Evolutionary conservation across 2,888 invertebrate genomes (phyloP).

Genomic region (Amorpha juglandis): DNA sequence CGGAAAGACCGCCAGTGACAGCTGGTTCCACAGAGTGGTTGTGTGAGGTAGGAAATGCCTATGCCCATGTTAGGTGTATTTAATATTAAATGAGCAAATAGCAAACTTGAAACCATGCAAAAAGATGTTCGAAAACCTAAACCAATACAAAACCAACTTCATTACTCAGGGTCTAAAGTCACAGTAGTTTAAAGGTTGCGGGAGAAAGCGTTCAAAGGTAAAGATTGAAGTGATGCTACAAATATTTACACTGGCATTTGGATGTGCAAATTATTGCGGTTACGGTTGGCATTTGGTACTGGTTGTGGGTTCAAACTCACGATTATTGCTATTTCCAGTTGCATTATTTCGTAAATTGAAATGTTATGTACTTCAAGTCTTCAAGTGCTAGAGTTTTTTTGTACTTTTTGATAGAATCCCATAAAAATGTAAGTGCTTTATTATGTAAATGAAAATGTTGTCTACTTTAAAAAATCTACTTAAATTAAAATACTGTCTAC

Average conservation of each 20-base stretch:
- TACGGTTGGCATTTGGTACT: conserved; percentile 3
- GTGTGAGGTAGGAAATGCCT: too few relatives aligned
- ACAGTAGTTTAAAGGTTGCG: not conserved
- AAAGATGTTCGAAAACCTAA: not conserved
- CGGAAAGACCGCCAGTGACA: too few relatives aligned
- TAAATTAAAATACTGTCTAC: too few relatives aligned
- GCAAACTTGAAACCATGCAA: too few relatives aligned
- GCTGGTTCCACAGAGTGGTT: too few relatives aligned
- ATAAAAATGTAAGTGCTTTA: too few relatives aligned
- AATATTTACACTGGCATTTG: conserved; percentile 20
- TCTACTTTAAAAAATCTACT: too few relatives aligned
- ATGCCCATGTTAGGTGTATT: too few relatives aligned
- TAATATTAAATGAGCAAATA: too few relatives aligned
- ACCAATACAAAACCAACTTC: not conserved
- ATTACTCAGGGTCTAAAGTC: not conserved
- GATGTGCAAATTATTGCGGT: conserved; percentile 21
- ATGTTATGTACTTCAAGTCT: not conserved
- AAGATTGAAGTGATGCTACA: conserved; percentile 21
- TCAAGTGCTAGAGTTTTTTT: too few relatives aligned
- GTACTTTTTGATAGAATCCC: too few relatives aligned
- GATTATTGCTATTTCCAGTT: conserved; percentile 27
- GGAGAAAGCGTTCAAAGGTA: conserved; percentile 5
- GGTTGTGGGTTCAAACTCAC: conserved; percentile 9
- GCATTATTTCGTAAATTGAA: conserved; percentile 30
- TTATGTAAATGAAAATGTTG: too few relatives aligned